Percentiles rank a stretch among this genome's conserved stretches.
Evolutionary conservation across 2,113 vertebrate species (phyloP).

Genomic region (Meles meles): DNA sequence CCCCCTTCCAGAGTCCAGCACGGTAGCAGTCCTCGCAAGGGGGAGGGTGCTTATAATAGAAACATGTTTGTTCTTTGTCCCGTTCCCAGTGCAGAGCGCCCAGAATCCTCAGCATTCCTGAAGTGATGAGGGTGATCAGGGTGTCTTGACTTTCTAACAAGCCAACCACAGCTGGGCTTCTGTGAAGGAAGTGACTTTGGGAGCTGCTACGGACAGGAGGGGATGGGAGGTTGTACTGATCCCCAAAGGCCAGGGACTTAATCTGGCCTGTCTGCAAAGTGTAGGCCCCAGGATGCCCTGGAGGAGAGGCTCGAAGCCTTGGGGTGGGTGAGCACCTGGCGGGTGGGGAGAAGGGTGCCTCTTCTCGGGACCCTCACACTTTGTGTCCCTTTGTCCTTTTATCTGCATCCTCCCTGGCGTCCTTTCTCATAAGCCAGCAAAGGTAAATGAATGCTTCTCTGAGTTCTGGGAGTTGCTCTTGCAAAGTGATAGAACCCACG

Average conservation of each 20-base stretch:
- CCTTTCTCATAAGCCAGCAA: accelerated
- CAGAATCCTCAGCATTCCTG: neutral
- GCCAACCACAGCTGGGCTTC: accelerated
- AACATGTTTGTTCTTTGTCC: neutral
- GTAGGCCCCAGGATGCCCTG: neutral
- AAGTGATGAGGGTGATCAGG: accelerated
- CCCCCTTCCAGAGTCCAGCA: too few relatives aligned
- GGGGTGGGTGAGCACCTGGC: accelerated
- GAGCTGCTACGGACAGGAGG: accelerated
- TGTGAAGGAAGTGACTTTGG: too few relatives aligned
- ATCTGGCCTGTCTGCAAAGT: neutral
- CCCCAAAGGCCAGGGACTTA: neutral
- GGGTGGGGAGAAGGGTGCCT: neutral
- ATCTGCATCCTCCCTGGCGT: accelerated
- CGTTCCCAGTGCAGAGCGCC: neutral
- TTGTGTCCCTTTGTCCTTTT: accelerated
- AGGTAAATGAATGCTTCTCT: neutral
- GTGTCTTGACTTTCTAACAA: too few relatives aligned
- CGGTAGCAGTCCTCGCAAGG: too few relatives aligned
- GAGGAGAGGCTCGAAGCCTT: neutral
- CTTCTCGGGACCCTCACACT: accelerated
- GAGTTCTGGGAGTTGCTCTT: neutral
- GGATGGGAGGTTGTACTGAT: accelerated
- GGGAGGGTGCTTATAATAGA: accelerated
- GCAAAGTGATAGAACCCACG: neutral